Percentiles rank a stretch among this genome's conserved stretches.
Evolutionary conservation across 92 coral and sea anemone genomes (phyloP).

Genomic region (Zoanthus sansibaricus): DNA sequence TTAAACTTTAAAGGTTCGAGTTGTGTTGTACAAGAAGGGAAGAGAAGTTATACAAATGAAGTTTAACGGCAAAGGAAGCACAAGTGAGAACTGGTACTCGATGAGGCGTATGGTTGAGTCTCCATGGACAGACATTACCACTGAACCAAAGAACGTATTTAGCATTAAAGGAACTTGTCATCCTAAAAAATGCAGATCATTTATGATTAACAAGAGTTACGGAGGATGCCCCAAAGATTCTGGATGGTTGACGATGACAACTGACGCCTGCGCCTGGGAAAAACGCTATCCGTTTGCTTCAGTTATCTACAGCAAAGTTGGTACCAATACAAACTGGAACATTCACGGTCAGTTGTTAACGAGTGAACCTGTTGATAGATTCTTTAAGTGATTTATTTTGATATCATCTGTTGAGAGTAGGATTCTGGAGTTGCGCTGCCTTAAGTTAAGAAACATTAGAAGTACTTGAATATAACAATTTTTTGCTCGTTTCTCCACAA

Average conservation of each 20-base stretch:
- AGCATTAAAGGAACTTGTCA: slow-evolving; percentile 41
- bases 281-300: not conserved
- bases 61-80: slow-evolving; percentile 11
- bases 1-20: slow-evolving; percentile 24
- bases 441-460: too few relatives aligned
- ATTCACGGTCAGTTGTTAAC: slow-evolving; percentile 21
- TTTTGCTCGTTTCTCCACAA: too few relatives aligned
- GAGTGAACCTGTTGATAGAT: too few relatives aligned
- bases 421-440: too few relatives aligned
- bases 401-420: too few relatives aligned
- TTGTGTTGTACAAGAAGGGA: slow-evolving; percentile 35
- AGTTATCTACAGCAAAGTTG: slow-evolving; percentile 23
- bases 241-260: slow-evolving; percentile 40
- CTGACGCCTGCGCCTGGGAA: slow-evolving; percentile 32
- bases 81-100: slow-evolving; percentile 27
- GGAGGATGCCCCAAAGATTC: slow-evolving; percentile 33
- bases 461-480: too few relatives aligned
- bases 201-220: slow-evolving; percentile 36
- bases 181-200: slow-evolving; percentile 14
- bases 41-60: slow-evolving; percentile 20
- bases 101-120: slow-evolving; percentile 5
- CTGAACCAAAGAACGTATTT: slow-evolving; percentile 30
- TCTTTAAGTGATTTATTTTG: too few relatives aligned
- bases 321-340: slow-evolving; percentile 36
- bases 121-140: slow-evolving; percentile 43